A percentile compares a stretch with the other conserved stretches of the same genome.
phyloP scores from a whole-genome alignment of 2,113 vertebrate species.

The Pelecanus crispus region DNA sequence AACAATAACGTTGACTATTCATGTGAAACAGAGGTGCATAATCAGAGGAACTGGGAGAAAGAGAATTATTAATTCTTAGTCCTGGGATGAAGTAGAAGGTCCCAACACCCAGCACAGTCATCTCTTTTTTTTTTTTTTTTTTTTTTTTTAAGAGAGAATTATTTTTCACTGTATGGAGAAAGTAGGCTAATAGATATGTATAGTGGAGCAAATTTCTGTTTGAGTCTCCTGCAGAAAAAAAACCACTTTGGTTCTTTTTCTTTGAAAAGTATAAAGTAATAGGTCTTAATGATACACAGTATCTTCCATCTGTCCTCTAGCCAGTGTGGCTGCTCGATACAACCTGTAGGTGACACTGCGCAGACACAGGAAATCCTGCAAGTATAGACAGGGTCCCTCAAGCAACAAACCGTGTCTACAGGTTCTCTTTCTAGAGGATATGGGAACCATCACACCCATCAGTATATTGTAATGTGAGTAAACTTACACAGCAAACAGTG shows the following conservation, averaged over 20 bases:
- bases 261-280: neutral
- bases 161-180: neutral
- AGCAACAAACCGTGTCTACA: neutral
- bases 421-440: neutral
- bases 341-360: neutral
- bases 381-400: neutral
- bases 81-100: neutral
- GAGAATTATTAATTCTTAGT: neutral
- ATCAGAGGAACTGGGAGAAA: neutral
- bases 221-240: neutral
- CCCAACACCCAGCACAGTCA: too few species aligned
- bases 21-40: neutral
- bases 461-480: neutral
- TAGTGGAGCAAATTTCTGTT: neutral
- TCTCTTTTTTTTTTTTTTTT: neutral
- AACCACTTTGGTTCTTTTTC: fast-evolving
- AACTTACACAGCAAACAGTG: neutral
- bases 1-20: neutral
- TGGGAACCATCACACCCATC: fast-evolving
- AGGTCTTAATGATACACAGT: neutral
- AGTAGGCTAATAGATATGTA: neutral
- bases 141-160: neutral
- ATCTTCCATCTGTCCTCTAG: neutral
- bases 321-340: neutral
- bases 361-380: neutral